A percentile compares a stretch with the other conserved stretches of the same genome.
Conservation (phyloP, 1,140 invertebrate genomes). For the Listronotus oregonensis region DNA sequence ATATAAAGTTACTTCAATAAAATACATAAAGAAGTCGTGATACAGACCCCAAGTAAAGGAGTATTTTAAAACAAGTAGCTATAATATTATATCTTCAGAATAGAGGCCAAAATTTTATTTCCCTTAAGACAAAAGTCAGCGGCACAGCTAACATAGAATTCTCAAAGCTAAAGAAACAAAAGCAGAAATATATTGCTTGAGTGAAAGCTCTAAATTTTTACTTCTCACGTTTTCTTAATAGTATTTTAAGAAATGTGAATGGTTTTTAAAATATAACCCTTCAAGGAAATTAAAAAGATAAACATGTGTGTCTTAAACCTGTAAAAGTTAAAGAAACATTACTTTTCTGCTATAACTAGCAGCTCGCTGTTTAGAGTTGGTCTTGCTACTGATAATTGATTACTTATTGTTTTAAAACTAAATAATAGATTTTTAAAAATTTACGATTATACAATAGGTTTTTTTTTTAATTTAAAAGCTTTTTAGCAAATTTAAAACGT, state of each 20-base stretch:
- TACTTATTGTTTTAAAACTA: too few species aligned
- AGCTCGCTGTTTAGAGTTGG: too few species aligned
- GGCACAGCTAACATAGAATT: conserved; percentile 23
- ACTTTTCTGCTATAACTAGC: too few species aligned
- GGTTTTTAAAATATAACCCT: conserved; percentile 20
- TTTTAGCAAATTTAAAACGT: too few species aligned
- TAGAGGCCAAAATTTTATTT: conserved; percentile 32
- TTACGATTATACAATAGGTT: too few species aligned
- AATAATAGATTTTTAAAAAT: too few species aligned
- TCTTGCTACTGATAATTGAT: too few species aligned
- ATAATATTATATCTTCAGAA: conserved; percentile 29
- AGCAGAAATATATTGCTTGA: conserved; percentile 20
- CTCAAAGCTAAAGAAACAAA: conserved; percentile 17
- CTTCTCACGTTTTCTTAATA: conserved; percentile 13
- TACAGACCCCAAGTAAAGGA: conserved; percentile 28
- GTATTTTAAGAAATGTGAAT: conserved; percentile 10
- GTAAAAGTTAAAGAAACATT: too few species aligned
- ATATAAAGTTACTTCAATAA: conserved; percentile 28
- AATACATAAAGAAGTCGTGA: conserved; percentile 21
- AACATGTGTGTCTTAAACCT: neutral
- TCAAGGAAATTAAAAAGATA: conserved; percentile 8
- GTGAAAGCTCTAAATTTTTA: conserved; percentile 26
- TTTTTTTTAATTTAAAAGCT: too few species aligned
- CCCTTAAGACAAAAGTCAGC: conserved; percentile 28
- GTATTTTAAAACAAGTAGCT: conserved; percentile 31